Percentiles rank a stretch among this genome's conserved stretches.
Evolutionary conservation across 2,888 invertebrate genomes (phyloP).

Genomic region (Drosophila monieri): DNA sequence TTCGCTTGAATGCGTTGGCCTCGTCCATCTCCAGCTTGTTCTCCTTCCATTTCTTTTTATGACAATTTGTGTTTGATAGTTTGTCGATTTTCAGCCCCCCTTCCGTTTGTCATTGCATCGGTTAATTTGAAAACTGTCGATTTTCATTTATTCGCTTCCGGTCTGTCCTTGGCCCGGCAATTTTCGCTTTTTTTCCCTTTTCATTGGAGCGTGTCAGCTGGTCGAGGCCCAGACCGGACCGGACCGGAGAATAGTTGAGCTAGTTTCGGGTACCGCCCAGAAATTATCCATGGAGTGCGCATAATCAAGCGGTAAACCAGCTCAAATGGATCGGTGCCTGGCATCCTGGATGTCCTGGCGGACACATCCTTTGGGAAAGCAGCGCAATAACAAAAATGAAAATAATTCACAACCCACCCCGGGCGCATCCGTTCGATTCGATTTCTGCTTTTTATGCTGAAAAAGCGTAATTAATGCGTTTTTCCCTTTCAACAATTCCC

Average conservation of each 20-base stretch:
- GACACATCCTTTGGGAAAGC: slow-evolving; percentile 9
- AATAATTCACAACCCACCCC: slow-evolving; percentile 54
- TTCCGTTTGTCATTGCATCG: slow-evolving; percentile 60
- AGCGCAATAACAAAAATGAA: slow-evolving; percentile 30
- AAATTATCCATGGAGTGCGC: slow-evolving; percentile 40
- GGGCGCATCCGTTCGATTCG: slow-evolving; percentile 45
- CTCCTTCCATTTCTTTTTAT: slow-evolving; percentile 37
- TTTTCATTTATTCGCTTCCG: slow-evolving; percentile 72
- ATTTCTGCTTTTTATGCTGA: slow-evolving; percentile 54
- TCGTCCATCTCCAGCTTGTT: slow-evolving; percentile 11
- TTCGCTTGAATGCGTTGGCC: slow-evolving; percentile 37
- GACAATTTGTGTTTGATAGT: slow-evolving; percentile 59
- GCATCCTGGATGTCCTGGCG: slow-evolving; percentile 5
- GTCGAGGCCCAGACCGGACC: background rate
- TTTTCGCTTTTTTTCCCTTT: slow-evolving; percentile 14
- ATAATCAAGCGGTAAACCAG: slow-evolving; percentile 63
- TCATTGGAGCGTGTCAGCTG: slow-evolving; percentile 36
- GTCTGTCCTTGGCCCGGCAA: slow-evolving; percentile 39
- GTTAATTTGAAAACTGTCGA: slow-evolving; percentile 74
- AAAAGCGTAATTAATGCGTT: slow-evolving; percentile 78
- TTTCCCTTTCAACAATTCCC: slow-evolving; percentile 52
- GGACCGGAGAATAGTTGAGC: slow-evolving; percentile 26
- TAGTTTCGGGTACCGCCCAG: slow-evolving; percentile 47
- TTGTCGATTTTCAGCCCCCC: slow-evolving; percentile 40
- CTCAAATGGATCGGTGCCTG: slow-evolving; percentile 40